phyloP scores from a whole-genome alignment of 2,113 vertebrate species.

The Podocnemis expansa region DNA sequence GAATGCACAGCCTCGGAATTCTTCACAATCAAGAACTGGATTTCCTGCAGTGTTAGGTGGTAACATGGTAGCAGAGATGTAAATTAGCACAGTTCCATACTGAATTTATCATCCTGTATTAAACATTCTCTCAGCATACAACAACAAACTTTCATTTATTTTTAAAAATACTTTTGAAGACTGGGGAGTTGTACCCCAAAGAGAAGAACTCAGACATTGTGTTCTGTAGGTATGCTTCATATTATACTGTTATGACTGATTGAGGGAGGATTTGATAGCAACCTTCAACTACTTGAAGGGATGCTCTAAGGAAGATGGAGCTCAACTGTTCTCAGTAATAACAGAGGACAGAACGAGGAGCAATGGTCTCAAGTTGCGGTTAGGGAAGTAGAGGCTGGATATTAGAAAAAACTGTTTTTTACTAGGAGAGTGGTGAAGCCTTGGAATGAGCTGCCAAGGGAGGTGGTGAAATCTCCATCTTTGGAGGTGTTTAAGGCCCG shows the following conservation, averaged over 20 bases:
- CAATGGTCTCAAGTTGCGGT: too few species aligned
- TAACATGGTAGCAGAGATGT: background rate
- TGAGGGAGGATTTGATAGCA: too few species aligned
- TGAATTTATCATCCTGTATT: background rate
- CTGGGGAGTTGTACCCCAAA: background rate
- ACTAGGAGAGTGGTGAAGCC: too few species aligned
- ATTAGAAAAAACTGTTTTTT: too few species aligned
- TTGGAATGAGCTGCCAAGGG: too few species aligned
- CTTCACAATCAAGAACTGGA: accelerated
- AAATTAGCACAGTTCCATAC: background rate
- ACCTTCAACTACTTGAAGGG: too few species aligned
- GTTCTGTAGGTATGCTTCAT: background rate
- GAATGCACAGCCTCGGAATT: background rate
- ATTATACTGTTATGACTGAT: background rate
- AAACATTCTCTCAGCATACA: background rate
- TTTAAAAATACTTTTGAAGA: background rate
- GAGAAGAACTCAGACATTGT: background rate
- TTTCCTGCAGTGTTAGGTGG: background rate
- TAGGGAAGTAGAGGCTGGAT: too few species aligned
- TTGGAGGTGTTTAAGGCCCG: too few species aligned
- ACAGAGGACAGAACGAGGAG: too few species aligned
- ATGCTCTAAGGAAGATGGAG: too few species aligned
- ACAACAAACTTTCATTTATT: background rate
- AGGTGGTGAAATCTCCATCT: too few species aligned
- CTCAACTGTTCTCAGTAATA: too few species aligned